Conservation (phyloP, 2,113 vertebrate species). For the Gymnocephalus cernua region DNA sequence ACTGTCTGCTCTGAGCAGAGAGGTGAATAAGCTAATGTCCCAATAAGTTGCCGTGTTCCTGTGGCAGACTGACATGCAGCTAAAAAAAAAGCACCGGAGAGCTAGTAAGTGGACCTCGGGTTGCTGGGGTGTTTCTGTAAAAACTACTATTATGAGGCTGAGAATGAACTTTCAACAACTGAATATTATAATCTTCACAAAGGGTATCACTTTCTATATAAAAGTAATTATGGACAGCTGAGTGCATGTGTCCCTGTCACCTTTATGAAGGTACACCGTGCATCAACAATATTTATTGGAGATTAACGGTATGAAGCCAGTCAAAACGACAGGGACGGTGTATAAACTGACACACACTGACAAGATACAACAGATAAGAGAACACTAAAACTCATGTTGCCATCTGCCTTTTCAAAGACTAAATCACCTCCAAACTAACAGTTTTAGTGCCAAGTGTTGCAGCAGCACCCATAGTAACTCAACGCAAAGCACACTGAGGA, state of each 20-base stretch:
- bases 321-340: neutral
- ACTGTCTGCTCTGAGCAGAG: too few relatives aligned
- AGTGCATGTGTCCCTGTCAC: neutral
- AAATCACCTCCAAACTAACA: slow-evolving; percentile 21
- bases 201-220: too few relatives aligned
- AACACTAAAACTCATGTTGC: neutral
- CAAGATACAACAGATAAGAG: neutral
- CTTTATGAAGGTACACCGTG: neutral
- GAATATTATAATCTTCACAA: neutral
- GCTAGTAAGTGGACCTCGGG: neutral
- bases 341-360: slow-evolving; percentile 12
- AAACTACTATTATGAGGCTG: too few relatives aligned
- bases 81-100: neutral
- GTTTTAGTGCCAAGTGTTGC: slow-evolving; percentile 27
- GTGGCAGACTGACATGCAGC: neutral
- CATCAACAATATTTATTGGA: too few relatives aligned
- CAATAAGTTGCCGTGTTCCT: too few relatives aligned
- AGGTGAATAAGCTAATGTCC: too few relatives aligned
- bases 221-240: too few relatives aligned
- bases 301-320: neutral
- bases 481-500: slow-evolving; percentile 3
- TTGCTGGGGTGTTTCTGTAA: neutral
- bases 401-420: slow-evolving; percentile 26
- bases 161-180: too few relatives aligned
- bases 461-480: slow-evolving; percentile 34